Evolutionary conservation across 2,888 invertebrate genomes (phyloP).

Genomic region (Volucella inanis): DNA sequence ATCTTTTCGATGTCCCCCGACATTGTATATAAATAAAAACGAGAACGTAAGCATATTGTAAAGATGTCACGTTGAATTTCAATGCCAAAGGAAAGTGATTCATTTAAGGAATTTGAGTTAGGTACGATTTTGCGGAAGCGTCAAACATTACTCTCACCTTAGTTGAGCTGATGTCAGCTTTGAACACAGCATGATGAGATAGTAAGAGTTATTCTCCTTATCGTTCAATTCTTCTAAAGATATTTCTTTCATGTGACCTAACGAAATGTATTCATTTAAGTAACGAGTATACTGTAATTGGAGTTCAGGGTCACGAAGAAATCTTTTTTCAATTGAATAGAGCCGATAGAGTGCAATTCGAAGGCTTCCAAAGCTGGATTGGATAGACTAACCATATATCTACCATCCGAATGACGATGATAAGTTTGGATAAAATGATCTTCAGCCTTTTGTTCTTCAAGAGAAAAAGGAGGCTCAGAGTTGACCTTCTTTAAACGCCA

Average conservation of each 20-base stretch:
- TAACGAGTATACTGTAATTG: no score
- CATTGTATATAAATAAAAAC: conserved; percentile 13
- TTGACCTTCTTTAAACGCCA: conserved; percentile 7
- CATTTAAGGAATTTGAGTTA: conserved; percentile 6
- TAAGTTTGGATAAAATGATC: not conserved
- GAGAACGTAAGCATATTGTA: conserved; percentile 24
- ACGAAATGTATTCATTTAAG: no score
- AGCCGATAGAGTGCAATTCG: not conserved
- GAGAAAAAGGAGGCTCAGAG: not conserved
- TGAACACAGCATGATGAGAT: no score
- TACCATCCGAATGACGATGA: not conserved
- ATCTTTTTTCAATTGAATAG: no score
- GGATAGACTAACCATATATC: not conserved
- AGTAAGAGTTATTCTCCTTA: no score
- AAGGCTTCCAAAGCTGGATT: not conserved
- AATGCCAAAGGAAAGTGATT: conserved; percentile 26
- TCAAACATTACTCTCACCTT: no score
- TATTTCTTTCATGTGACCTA: no score
- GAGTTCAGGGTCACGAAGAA: no score
- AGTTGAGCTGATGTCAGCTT: no score
- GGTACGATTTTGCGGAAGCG: not conserved
- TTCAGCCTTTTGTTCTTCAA: conserved; percentile 21
- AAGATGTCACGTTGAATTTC: conserved; percentile 27
- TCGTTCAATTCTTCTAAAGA: no score
- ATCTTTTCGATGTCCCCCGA: conserved; percentile 62